Percentiles rank a stretch among this genome's conserved stretches.
These are phyloP conservation scores for Prosopocoilus inquinatus DNA, from an alignment of 2,888 invertebrate species.

Conservation along the genomic window DNA sequence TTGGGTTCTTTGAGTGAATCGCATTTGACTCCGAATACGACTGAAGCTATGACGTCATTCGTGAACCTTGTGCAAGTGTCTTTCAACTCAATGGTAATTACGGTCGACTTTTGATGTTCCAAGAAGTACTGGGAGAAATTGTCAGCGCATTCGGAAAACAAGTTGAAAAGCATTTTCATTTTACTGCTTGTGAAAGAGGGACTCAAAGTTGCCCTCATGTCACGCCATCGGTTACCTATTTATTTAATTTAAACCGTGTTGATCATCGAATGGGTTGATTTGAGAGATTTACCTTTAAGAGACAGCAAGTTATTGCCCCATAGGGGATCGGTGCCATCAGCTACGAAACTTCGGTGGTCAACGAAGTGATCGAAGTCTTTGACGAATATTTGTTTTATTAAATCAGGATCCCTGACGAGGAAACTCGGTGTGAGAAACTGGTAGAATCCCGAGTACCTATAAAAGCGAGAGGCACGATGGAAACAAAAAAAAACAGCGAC, in stretches of 20 bases:
- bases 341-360: slow-evolving; percentile 34
- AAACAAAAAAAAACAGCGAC: not conserved
- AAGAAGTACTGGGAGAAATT: slow-evolving; percentile 32
- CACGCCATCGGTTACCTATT: slow-evolving; percentile 39
- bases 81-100: slow-evolving; percentile 46
- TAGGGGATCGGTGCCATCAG: slow-evolving; percentile 30
- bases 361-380: slow-evolving; percentile 48
- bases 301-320: slow-evolving; percentile 28
- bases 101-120: slow-evolving; percentile 24
- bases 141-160: slow-evolving; percentile 34
- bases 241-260: too few relatives aligned
- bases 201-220: slow-evolving; percentile 50
- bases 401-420: slow-evolving; percentile 34
- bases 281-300: not conserved
- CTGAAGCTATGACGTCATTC: slow-evolving; percentile 57
- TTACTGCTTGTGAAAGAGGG: slow-evolving; percentile 45
- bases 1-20: slow-evolving; percentile 55
- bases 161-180: slow-evolving; percentile 40
- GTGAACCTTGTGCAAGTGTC: slow-evolving; percentile 52
- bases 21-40: slow-evolving; percentile 55
- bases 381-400: slow-evolving; percentile 44
- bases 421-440: slow-evolving; percentile 29
- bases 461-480: not conserved
- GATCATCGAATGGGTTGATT: too few relatives aligned
- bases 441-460: slow-evolving; percentile 34